Conservation (phyloP, 2,888 invertebrate genomes). For the Hyalella azteca region DNA sequence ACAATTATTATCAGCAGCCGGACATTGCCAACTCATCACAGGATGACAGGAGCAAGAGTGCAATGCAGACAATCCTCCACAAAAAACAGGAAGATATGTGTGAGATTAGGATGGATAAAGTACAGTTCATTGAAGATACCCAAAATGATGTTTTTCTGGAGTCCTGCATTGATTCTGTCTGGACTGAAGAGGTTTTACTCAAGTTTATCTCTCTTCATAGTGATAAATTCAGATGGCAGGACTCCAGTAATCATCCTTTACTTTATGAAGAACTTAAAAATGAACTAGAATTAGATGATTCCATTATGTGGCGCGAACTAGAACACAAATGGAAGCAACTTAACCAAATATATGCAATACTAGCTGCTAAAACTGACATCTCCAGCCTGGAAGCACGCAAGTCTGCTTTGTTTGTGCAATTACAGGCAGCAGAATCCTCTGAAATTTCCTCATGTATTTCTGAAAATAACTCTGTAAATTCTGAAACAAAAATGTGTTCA, state of each 20-base stretch:
- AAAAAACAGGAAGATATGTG: constrained; percentile 31
- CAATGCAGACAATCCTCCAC: constrained; percentile 36
- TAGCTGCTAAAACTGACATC: neutral
- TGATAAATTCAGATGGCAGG: constrained; percentile 45
- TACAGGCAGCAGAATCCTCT: neutral
- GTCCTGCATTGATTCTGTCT: neutral
- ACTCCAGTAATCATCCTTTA: constrained; percentile 44
- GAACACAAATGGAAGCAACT: neutral
- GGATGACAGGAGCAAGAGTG: constrained; percentile 42
- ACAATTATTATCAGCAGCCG: neutral
- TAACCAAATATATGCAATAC: neutral
- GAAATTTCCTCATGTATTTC: neutral
- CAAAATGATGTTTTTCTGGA: neutral
- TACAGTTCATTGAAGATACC: neutral
- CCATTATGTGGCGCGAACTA: neutral
- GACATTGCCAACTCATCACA: neutral
- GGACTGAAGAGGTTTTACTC: constrained; percentile 47
- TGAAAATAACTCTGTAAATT: neutral
- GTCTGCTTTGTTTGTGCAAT: neutral
- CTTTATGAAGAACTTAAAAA: constrained; percentile 42
- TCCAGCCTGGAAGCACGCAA: neutral
- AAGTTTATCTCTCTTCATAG: constrained; percentile 49
- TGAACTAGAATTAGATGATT: neutral
- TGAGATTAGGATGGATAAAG: neutral
- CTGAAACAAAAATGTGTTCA: neutral